Base-by-base conservation (phyloP, 1,140 invertebrate genomes). In the Neodiprion lecontei region DNA sequence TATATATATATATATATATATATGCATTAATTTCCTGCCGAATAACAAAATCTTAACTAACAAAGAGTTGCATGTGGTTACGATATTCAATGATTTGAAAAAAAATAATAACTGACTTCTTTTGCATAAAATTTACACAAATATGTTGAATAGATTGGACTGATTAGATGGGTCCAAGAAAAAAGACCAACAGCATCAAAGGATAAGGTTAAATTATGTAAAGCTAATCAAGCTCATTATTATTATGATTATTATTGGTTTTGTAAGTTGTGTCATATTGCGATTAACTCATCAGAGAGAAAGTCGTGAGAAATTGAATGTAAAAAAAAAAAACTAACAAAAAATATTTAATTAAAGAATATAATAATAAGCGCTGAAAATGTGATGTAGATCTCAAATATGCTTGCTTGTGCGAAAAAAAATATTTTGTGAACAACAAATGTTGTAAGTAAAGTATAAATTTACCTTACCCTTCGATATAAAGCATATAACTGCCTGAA, bases 401-500 rank as follows among this genome's bases (percentile, higher is more conserved):
- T 61, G 5, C 53, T 61, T 17, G 53, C 11, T 61, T 61, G 53
- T 61, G 11, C 5, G 5, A 9, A 61, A 9, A 61, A 61, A 40
- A 40, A 40, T 40, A 40, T 40, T 40, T 40, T 40, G 28, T 1
- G 28, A 40, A 40, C 28, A 40, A 14, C n/a, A 61, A 61, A 61
- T 61, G 53, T 61, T 17, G n/a, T 61, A 14, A 61, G 9, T 40
- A 14, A 17, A 61, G 7, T 14, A 17, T 61, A 14, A 61, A 61
- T 61, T 61, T 61, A 61, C 53, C 53, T 61, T 61, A 61, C 53
- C 53, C 53, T 61, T 61, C 53, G 11, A 61, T 61, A 61, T 17
- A 61, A 61, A 7, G 53, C 53, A 17, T 61, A 61, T 61, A 61
- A 9, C 53, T 61, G 53, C 53, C 53, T 17, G n/a, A 61, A 61